A percentile compares a stretch with the other conserved stretches of the same genome.
phyloP scores from a whole-genome alignment of 2,888 invertebrate genomes.

The Eristalis arbustorum region DNA sequence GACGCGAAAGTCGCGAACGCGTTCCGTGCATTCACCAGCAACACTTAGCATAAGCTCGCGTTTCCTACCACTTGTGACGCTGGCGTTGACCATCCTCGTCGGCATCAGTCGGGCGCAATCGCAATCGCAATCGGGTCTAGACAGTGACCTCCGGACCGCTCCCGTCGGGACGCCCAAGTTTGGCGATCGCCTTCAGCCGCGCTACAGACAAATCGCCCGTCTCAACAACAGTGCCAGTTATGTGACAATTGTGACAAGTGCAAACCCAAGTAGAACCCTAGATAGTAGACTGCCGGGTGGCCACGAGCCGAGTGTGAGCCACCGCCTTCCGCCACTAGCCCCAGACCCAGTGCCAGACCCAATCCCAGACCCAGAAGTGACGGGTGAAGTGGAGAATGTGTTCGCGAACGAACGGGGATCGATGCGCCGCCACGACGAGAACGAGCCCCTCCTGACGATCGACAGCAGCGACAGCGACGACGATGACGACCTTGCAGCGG shows the following conservation, averaged over 20 bases:
- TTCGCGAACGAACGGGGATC: not conserved
- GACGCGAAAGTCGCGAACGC: constrained; percentile 67
- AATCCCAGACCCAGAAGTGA: not conserved
- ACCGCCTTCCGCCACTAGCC: not conserved
- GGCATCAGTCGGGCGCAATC: constrained; percentile 65
- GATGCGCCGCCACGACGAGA: constrained; percentile 75
- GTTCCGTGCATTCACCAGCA: constrained; percentile 24
- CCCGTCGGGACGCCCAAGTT: constrained; percentile 73
- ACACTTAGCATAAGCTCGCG: constrained; percentile 41
- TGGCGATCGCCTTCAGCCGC: constrained; percentile 77
- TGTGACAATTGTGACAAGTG: not conserved
- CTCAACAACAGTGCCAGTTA: constrained; percentile 54
- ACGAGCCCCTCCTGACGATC: constrained; percentile 56
- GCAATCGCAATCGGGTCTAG: constrained; percentile 59
- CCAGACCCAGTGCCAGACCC: not conserved
- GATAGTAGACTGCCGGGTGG: no score
- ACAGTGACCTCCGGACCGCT: constrained; percentile 51
- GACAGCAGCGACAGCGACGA: constrained; percentile 30
- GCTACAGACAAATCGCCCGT: constrained; percentile 74
- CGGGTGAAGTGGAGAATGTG: not conserved
- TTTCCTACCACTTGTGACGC: constrained; percentile 39
- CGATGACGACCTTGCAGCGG: constrained; percentile 59
- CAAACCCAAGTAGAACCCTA: not conserved
- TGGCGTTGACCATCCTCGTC: constrained; percentile 59
- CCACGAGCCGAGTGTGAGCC: not conserved